Percentiles rank a stretch among this genome's conserved stretches.
Evolutionary conservation across 2,888 invertebrate genomes (phyloP).

Genomic region (Drosophila merina): DNA sequence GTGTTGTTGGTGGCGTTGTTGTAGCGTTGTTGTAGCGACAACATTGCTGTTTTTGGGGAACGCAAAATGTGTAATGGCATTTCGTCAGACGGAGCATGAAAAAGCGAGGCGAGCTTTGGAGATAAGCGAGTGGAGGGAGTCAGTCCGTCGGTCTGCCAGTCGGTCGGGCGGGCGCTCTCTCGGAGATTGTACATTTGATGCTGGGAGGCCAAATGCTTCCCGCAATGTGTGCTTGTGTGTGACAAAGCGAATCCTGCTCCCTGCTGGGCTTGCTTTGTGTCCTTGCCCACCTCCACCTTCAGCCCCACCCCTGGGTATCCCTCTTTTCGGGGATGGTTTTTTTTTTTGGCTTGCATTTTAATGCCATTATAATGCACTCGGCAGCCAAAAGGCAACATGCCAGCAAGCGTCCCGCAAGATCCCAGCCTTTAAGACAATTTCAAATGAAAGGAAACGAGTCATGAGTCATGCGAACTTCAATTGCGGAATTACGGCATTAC

Average conservation of each 20-base stretch:
- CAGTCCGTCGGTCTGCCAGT: neutral
- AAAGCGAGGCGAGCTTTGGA: slow-evolving; percentile 54
- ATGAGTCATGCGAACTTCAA: neutral
- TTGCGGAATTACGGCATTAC: neutral
- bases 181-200: neutral
- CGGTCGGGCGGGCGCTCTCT: slow-evolving; percentile 6
- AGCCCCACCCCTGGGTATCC: no score
- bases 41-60: slow-evolving; percentile 54
- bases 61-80: slow-evolving; percentile 78
- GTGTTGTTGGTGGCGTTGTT: slow-evolving; percentile 42
- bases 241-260: slow-evolving; percentile 61
- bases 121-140: slow-evolving; percentile 24
- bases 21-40: slow-evolving; percentile 16
- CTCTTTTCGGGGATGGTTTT: slow-evolving; percentile 43
- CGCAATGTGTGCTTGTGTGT: slow-evolving; percentile 30
- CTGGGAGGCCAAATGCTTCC: slow-evolving; percentile 4
- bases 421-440: slow-evolving; percentile 44
- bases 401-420: slow-evolving; percentile 6
- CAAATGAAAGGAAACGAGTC: neutral
- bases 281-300: neutral
- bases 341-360: slow-evolving; percentile 66
- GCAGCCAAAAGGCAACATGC: slow-evolving; percentile 30
- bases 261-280: slow-evolving; percentile 24
- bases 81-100: slow-evolving; percentile 75
- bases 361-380: slow-evolving; percentile 74